Percentiles rank a stretch among this genome's conserved stretches.
phyloP scores from a whole-genome alignment of 2,888 invertebrate species.

The Drosophila suboccidentalis region DNA sequence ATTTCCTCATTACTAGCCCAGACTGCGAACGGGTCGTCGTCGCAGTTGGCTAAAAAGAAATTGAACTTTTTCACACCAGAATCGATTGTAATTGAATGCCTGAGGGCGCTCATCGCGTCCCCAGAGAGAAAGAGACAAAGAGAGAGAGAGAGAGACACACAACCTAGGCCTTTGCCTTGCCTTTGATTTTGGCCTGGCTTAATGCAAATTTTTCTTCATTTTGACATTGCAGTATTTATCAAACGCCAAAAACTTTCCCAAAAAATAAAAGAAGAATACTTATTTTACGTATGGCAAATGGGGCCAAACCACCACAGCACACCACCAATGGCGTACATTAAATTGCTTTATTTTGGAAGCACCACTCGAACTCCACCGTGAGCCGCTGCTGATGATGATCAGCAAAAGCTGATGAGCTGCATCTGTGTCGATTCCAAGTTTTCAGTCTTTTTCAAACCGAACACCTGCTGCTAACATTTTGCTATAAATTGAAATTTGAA shows the following conservation, averaged over 20 bases:
- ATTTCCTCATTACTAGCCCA: conserved; percentile 76
- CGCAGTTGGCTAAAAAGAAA: conserved; percentile 73
- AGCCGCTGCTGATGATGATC: conserved; percentile 52
- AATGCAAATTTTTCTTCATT: conserved; percentile 70
- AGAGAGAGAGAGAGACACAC: conserved; percentile 4
- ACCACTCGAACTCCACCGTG: conserved; percentile 33
- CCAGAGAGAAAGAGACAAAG: conserved; percentile 29
- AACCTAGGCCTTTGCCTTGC: conserved; percentile 34
- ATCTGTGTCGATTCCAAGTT: conserved; percentile 38
- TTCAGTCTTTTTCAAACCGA: conserved; percentile 35
- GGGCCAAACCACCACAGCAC: conserved; percentile 54
- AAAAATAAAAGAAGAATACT: conserved; percentile 41
- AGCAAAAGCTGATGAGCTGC: conserved; percentile 64
- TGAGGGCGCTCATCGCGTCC: conserved; percentile 63
- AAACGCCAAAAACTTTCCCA: conserved; percentile 64
- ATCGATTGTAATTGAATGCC: conserved; percentile 84
- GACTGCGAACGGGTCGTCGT: conserved; percentile 66
- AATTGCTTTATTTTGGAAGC: conserved; percentile 78
- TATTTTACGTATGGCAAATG: conserved; percentile 56
- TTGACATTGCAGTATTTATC: conserved; percentile 69
- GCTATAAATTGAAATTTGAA: conserved; percentile 74
- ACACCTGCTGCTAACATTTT: conserved; percentile 79
- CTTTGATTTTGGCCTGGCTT: conserved; percentile 25
- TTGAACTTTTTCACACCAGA: conserved; percentile 84
- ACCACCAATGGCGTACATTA: conserved; percentile 84